Base-by-base conservation (phyloP, 2,797 vertebrate genomes). In the Pteronotus mesoamericanus region DNA sequence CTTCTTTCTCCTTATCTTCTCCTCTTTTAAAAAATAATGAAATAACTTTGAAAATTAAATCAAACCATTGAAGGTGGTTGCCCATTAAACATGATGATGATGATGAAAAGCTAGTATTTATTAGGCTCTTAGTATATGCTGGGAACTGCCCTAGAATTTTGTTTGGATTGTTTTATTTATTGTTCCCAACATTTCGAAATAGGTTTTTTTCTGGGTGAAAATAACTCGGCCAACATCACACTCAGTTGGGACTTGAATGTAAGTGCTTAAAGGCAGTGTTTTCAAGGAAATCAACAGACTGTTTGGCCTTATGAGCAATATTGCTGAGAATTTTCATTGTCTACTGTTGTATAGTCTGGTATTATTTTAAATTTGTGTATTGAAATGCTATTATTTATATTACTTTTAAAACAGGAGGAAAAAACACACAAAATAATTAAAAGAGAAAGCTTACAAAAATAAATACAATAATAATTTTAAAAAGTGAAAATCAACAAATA, bases 41-140 rank as follows among this genome's bases (percentile, higher is more conserved):
- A n/a, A 14, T 77, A 55, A 83, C 48, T 48, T 91, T 82, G 59
- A 93, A 92, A 96, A 93, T 82, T 72, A 72, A 82, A 64, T 71
- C 59, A 90, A 85, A 51, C 21, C 7, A 8, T 46, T 85, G 46
- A 75, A 66, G 32, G 15, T 91, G 29, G 22, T 34, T 57, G 24
- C n/a, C 26, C 18, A 46, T 74, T 84, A 83, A 68, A 87, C 18
- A 24, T 64, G 14, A 29, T 42, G 37, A 64, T 78, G 26, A 29
- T 34, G 32, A 48, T 22, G 26, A 72, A 24, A 64, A 68, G 32
- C 2, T 88, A 80, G 84, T 55, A 24, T 89, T 86, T 66, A 46
- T 14, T 42, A 26, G 55, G 26, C 37, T 85, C 6, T 77, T 84
- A 51, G 37, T 11, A 55, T 77, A 55, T 61, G 39, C 44, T 71